phyloP scores from a whole-genome alignment of 2,113 vertebrate genomes.

The Microcebus lehilahytsara region DNA sequence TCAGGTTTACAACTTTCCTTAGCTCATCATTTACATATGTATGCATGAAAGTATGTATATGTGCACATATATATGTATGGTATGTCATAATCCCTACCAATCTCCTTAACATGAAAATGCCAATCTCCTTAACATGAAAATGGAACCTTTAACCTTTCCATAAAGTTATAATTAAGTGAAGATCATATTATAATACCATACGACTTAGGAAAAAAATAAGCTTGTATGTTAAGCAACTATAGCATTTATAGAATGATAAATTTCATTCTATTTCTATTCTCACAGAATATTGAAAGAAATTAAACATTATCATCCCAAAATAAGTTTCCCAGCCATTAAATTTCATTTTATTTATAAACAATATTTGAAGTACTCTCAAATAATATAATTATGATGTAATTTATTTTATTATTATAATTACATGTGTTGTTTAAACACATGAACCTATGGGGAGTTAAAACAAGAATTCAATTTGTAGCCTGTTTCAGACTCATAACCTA shows the following conservation, averaged over 20 bases:
- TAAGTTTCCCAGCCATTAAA: neutral
- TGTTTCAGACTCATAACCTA: neutral
- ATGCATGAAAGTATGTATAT: neutral
- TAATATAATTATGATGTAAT: neutral
- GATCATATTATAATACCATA: neutral
- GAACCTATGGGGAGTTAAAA: neutral
- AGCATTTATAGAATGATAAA: neutral
- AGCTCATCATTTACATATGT: neutral
- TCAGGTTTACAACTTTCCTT: neutral
- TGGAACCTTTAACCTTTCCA: neutral
- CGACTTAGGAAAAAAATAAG: neutral
- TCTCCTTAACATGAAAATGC: neutral
- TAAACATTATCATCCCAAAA: neutral
- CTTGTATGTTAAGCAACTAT: neutral
- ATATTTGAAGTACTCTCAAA: neutral
- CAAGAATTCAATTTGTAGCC: neutral
- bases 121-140: neutral
- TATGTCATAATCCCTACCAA: neutral
- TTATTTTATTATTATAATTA: neutral
- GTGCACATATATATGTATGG: neutral
- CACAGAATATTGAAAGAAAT: neutral
- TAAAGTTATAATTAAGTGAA: neutral
- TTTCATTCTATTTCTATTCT: neutral
- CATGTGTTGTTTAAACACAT: neutral
- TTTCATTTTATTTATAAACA: conserved; percentile 10